A percentile compares a stretch with the other conserved stretches of the same genome.
These are phyloP conservation scores for Gallirallus australis DNA, from an alignment of 2,797 vertebrate species.

Conservation along the genomic window DNA sequence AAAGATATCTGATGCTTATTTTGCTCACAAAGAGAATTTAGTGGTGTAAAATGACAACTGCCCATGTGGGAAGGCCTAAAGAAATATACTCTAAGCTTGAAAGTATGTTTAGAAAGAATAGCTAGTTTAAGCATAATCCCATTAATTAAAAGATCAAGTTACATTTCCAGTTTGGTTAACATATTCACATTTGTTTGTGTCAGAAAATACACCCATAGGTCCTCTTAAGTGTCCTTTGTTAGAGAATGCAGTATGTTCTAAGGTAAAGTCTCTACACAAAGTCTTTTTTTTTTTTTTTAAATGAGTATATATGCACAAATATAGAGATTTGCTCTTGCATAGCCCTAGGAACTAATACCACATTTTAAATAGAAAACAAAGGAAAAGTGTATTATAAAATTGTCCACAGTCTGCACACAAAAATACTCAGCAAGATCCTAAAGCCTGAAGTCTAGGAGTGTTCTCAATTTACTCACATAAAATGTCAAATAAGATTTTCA, in stretches of 20 bases:
- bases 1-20: neutral
- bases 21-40: neutral
- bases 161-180: neutral
- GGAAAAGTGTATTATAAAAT: neutral
- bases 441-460: neutral
- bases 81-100: neutral
- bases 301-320: neutral
- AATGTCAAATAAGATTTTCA: conserved; percentile 12
- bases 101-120: neutral
- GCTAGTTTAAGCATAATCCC: neutral
- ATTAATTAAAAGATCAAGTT: neutral
- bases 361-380: neutral
- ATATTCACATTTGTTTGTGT: neutral
- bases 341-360: neutral
- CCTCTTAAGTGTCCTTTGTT: neutral
- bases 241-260: neutral
- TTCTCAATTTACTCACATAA: neutral
- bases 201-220: neutral
- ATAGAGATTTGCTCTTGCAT: neutral
- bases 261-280: neutral
- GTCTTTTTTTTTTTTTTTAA: neutral
- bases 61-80: neutral
- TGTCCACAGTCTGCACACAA: neutral
- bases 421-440: neutral
- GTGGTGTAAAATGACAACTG: neutral